Percentiles rank a stretch among this genome's conserved stretches.
These are phyloP conservation scores for Sapajus apella DNA, from an alignment of 2,113 vertebrate species.

Conservation along the genomic window DNA sequence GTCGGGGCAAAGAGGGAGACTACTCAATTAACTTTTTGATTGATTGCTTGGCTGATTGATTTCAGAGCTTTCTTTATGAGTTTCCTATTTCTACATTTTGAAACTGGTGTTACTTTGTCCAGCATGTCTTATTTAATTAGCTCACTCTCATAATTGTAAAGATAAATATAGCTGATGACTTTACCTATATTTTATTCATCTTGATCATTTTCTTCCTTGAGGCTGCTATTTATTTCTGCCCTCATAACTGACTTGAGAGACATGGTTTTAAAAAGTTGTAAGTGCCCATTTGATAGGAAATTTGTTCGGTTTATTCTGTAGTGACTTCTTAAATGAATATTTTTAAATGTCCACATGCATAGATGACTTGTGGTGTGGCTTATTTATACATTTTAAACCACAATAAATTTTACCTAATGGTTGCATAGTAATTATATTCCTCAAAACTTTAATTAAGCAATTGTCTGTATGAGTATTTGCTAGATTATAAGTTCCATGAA, in stretches of 20 bases:
- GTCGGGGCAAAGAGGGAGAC: background rate
- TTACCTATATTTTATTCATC: background rate
- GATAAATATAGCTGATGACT: background rate
- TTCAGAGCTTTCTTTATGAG: constrained; percentile 8
- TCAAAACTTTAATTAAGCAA: background rate
- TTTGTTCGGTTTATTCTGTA: background rate
- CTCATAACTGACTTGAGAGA: background rate
- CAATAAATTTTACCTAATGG: background rate
- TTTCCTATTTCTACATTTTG: constrained; percentile 16
- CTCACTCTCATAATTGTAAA: background rate
- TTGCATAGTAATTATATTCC: background rate
- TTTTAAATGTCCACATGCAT: background rate
- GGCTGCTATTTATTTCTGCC: background rate
- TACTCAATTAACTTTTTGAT: background rate
- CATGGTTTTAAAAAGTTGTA: background rate
- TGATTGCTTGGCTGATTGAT: background rate
- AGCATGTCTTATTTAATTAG: background rate
- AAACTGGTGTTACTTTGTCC: background rate
- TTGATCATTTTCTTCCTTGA: background rate
- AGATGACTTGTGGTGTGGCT: background rate
- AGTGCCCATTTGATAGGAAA: background rate
- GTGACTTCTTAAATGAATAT: background rate
- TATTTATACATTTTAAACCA: background rate
- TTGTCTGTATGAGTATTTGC: background rate
- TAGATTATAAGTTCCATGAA: background rate